phyloP scores from a whole-genome alignment of 2,888 invertebrate species.

The Lepetodrilus schrolli region DNA sequence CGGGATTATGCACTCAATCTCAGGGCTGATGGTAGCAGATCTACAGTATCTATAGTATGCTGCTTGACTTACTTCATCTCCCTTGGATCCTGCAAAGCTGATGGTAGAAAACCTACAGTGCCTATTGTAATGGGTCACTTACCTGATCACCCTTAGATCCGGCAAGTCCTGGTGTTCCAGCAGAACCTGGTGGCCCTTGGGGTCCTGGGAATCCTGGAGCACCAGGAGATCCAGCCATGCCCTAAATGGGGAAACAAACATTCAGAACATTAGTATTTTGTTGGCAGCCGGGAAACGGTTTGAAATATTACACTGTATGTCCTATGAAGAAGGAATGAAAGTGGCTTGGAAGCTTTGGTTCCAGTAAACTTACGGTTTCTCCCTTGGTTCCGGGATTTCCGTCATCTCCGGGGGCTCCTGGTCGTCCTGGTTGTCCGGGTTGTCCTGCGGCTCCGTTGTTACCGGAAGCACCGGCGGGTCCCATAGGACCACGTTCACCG shows the following conservation, averaged over 20 bases:
- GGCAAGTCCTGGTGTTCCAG: conserved; percentile 41
- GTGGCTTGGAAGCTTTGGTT: too few relatives aligned
- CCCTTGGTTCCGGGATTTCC: conserved; percentile 62
- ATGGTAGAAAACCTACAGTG: background rate
- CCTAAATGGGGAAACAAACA: conserved; percentile 76
- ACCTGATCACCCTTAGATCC: conserved; percentile 45
- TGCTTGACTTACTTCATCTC: too few relatives aligned
- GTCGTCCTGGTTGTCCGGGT: conserved; percentile 42
- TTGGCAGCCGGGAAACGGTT: background rate
- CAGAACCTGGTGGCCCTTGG: conserved; percentile 51
- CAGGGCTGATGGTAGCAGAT: too few relatives aligned
- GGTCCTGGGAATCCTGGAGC: conserved; percentile 63
- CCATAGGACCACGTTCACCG: conserved; percentile 56
- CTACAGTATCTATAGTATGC: too few relatives aligned
- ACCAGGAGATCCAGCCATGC: conserved; percentile 79
- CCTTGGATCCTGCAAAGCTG: too few relatives aligned
- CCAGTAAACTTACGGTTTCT: conserved; percentile 43
- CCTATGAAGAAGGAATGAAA: too few relatives aligned
- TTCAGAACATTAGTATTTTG: background rate
- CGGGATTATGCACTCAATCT: too few relatives aligned
- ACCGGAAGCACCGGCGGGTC: conserved; percentile 54
- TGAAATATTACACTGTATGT: background rate
- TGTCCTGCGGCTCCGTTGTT: conserved; percentile 51
- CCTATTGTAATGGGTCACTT: conserved; percentile 47
- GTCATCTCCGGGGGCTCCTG: conserved; percentile 52